A percentile compares a stretch with the other conserved stretches of the same genome.
These are phyloP conservation scores for Liolophura sinensis DNA, from an alignment of 1,140 invertebrate genomes.

Conservation along the genomic window DNA sequence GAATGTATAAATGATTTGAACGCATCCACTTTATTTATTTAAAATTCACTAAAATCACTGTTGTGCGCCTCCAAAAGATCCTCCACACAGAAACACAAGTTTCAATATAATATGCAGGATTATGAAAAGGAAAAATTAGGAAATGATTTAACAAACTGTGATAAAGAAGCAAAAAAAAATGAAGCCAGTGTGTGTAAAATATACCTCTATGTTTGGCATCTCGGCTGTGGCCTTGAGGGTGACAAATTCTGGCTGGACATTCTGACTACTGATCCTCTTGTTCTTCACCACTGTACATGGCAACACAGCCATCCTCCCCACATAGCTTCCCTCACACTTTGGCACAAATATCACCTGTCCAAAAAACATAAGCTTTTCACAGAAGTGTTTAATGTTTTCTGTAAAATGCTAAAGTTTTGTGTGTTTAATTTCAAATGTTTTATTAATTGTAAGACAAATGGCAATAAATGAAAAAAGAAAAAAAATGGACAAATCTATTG, in stretches of 20 bases:
- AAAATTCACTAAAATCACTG: neutral
- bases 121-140: too few relatives aligned
- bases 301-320: constrained; percentile 27
- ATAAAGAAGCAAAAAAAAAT: neutral
- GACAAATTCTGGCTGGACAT: constrained; percentile 19
- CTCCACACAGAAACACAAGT: too few relatives aligned
- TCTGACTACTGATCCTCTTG: neutral
- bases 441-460: too few relatives aligned
- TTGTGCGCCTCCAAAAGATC: neutral
- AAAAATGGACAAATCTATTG: too few relatives aligned
- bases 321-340: constrained; percentile 28
- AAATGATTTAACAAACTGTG: too few relatives aligned
- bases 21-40: neutral
- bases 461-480: too few relatives aligned
- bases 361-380: neutral
- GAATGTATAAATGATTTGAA: too few relatives aligned
- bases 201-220: constrained; percentile 38
- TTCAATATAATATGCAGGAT: neutral
- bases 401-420: too few relatives aligned
- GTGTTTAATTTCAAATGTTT: too few relatives aligned
- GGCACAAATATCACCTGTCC: constrained; percentile 41
- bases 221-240: constrained; percentile 36
- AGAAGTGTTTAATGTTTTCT: neutral
- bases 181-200: neutral
- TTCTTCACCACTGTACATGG: constrained; percentile 25